Conservation (phyloP, 2,888 invertebrate species). For the Chaitophorus viminalis region DNA sequence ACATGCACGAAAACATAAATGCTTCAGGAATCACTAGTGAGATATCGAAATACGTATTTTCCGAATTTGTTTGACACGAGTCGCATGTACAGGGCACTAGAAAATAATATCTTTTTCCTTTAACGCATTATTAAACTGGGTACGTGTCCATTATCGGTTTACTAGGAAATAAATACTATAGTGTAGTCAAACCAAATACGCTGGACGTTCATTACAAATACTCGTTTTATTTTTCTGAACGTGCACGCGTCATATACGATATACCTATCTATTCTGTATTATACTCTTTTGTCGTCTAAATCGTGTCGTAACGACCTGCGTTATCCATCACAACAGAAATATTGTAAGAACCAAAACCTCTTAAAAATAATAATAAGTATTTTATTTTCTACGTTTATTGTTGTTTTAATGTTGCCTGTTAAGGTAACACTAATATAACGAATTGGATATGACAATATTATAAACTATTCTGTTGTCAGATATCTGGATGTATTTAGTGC, state of each 20-base stretch:
- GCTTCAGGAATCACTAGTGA: neutral
- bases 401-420: neutral
- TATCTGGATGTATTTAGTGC: neutral
- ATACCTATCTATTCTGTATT: neutral
- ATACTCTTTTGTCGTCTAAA: neutral
- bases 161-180: neutral
- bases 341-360: neutral
- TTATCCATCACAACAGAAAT: neutral
- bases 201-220: neutral
- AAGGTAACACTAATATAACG: neutral
- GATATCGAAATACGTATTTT: neutral
- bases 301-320: neutral
- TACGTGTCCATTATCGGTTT: neutral
- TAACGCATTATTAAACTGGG: neutral
- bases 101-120: neutral
- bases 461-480: conserved; percentile 3
- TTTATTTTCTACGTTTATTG: neutral
- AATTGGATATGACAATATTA: neutral
- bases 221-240: neutral
- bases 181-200: neutral
- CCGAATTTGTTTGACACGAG: neutral
- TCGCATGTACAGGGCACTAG: neutral
- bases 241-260: neutral
- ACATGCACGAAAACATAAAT: neutral
- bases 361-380: neutral